phyloP scores from a whole-genome alignment of 2,888 invertebrate species.

The Piscicola geometra region DNA sequence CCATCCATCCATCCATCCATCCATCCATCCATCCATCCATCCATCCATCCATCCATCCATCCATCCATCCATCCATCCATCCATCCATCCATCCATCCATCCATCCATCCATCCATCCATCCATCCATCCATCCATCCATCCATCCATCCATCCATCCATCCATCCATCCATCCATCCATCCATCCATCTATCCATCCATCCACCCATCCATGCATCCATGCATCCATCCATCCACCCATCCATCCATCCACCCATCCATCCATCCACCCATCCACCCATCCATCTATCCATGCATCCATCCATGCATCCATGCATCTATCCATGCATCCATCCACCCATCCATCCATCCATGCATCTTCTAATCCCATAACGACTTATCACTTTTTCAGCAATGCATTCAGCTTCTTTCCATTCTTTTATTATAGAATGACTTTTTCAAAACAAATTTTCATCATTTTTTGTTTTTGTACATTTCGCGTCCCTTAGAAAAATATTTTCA shows the following conservation, averaged over 20 bases:
- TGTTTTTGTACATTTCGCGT: too few relatives aligned
- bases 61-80: not conserved
- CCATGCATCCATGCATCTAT: too few relatives aligned
- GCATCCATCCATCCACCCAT: not conserved
- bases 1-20: not conserved
- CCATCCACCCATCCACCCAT: not conserved
- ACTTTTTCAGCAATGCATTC: too few relatives aligned
- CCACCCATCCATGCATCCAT: not conserved
- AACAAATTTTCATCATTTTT: too few relatives aligned
- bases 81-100: not conserved
- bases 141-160: not conserved
- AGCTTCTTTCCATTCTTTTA: too few relatives aligned
- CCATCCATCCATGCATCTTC: too few relatives aligned
- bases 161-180: not conserved
- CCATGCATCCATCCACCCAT: too few relatives aligned
- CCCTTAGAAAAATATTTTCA: too few relatives aligned
- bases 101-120: not conserved
- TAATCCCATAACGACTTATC: too few relatives aligned
- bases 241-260: not conserved
- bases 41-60: not conserved
- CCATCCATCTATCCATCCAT: not conserved
- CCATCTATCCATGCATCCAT: too few relatives aligned
- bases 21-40: not conserved
- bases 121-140: not conserved
- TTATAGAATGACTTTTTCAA: too few relatives aligned